Percentiles rank a stretch among this genome's conserved stretches.
These are phyloP conservation scores for Formica aserva DNA, from an alignment of 2,888 invertebrate species.

Conservation along the genomic window DNA sequence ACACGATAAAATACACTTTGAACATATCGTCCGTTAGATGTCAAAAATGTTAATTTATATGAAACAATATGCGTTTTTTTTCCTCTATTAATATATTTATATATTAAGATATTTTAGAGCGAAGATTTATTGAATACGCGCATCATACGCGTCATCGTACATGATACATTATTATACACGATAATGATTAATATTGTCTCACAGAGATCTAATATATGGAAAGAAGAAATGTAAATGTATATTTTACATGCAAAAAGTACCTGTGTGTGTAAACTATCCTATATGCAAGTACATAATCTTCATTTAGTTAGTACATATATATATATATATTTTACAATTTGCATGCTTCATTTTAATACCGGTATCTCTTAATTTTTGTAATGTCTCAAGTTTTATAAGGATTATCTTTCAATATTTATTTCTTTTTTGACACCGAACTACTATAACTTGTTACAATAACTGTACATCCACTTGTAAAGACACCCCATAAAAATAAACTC, in stretches of 20 bases:
- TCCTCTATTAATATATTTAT: neutral
- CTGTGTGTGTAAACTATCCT: neutral
- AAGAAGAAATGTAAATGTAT: conserved; percentile 30
- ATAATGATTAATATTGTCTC: conserved; percentile 34
- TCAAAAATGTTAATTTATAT: conserved; percentile 2
- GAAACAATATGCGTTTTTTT: neutral
- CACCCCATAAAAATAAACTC: conserved; percentile 87
- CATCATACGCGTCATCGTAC: neutral
- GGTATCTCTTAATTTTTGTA: conserved; percentile 11
- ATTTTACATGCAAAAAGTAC: conserved; percentile 35
- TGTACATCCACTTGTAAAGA: conserved; percentile 87
- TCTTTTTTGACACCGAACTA: conserved; percentile 70
- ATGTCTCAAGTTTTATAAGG: conserved; percentile 23
- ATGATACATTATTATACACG: conserved; percentile 16
- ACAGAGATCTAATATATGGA: conserved; percentile 1
- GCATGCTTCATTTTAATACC: conserved; percentile 37
- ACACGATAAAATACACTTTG: neutral
- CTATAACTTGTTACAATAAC: conserved; percentile 85
- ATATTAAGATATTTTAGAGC: neutral
- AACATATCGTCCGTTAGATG: neutral
- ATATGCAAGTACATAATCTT: conserved; percentile 19
- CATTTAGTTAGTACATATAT: conserved; percentile 15
- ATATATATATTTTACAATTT: conserved; percentile 26
- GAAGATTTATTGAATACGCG: neutral
- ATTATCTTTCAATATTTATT: conserved; percentile 58